A percentile compares a stretch with the other conserved stretches of the same genome.
phyloP scores from a whole-genome alignment of 2,797 vertebrate species.

The Oryzias dopingdopingensis region DNA sequence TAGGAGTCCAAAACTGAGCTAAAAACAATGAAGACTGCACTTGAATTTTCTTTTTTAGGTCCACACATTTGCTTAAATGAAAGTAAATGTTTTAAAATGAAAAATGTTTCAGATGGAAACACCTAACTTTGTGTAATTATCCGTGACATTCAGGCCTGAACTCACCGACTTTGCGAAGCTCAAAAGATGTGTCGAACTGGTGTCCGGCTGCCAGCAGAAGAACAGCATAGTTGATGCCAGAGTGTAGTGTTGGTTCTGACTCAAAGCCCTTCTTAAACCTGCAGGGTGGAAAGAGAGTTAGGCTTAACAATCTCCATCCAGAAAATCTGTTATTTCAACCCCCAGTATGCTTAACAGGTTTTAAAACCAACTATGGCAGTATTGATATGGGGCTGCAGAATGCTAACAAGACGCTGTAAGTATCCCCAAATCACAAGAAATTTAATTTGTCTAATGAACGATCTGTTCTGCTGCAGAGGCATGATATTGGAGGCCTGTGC shows the following conservation, averaged over 20 bases:
- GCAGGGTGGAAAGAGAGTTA: conserved; percentile 34
- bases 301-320: conserved; percentile 25
- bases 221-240: conserved; percentile 96
- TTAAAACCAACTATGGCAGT: conserved; percentile 54
- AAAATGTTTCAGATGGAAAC: background rate
- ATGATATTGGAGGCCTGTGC: conserved; percentile 43
- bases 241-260: conserved; percentile 95
- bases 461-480: conserved; percentile 47
- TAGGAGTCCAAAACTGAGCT: no score
- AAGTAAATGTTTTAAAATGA: background rate
- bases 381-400: conserved; percentile 56
- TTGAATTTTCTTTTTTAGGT: no score
- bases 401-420: conserved; percentile 30
- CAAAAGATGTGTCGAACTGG: conserved; percentile 94
- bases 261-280: conserved; percentile 98
- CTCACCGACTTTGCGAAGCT: conserved; percentile 98
- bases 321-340: conserved; percentile 33
- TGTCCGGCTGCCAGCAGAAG: conserved; percentile 94
- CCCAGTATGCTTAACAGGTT: conserved; percentile 7
- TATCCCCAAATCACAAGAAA: conserved; percentile 45
- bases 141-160: conserved; percentile 15
- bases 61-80: no score
- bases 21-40: no score
- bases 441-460: conserved; percentile 67
- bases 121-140: background rate